Base-by-base conservation (phyloP, 1,140 invertebrate species). In the Alviniconcha marisindica region DNA sequence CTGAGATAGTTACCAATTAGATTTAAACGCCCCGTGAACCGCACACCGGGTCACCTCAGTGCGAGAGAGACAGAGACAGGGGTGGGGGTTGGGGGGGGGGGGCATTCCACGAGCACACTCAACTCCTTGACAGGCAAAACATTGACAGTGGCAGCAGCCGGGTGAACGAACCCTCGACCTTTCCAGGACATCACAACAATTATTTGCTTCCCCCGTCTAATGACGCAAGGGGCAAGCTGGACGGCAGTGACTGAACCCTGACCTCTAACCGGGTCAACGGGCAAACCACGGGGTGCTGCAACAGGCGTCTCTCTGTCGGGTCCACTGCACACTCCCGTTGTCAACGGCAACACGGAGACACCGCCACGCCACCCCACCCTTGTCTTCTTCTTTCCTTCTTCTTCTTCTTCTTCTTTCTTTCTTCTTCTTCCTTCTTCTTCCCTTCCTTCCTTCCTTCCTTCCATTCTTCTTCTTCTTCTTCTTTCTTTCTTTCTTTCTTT, bases 401-500 rank as follows among this genome's bases (percentile, higher is more conserved):
- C 33, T 73, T 73, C 7, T 73, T 73, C 69, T 4, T 73, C 36
- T 73, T 21, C 2, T 40, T 40, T 38, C 2, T 42, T 73, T 38
- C 36, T 42, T 73, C n/a, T 73, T 38, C 33, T 69, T 31, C 63
- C 63, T 69, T 69, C 28, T 31, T 69, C 12, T 15, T 24, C 28
- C 28, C 15, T 12, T 4, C 1, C 10, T 69, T 69, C 0, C 28
- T 69, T 18, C 0, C 28, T 5, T 31, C 73, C 36, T 7, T 76
- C 7, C 73, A 76, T 18, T 4, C 76, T 51, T 24, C 76, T 77
- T 18, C 36, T 36, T n/a, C 42, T 38, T 40, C 51, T 2, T 77
- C 36, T 76, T n/a, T 83, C 40, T 54, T n/a, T 36, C 44, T 60
- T 24, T 83, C 33, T 76, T 69, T 15, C 51, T 83, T 10, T 76